Evolutionary conservation across 2,113 vertebrate species (phyloP), one percentile per base, ranked within the genome.

Genomic region (Microtus oregoni): DNA sequence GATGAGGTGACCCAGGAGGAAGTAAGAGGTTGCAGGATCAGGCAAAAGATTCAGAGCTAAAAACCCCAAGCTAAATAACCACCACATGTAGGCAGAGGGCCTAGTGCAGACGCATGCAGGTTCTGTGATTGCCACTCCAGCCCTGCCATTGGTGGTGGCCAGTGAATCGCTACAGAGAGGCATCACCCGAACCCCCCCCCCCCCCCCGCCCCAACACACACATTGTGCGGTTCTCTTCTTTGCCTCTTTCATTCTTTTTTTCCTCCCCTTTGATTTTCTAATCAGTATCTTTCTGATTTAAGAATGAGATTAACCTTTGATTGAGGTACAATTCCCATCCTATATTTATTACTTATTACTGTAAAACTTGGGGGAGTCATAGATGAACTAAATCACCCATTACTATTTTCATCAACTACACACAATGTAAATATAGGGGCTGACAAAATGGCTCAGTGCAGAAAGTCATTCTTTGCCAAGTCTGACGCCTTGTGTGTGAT

Each of bases 281-380:
- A 44, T 1, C 5, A 12, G 0, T 20, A 20, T 82, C 24, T 79
- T 20, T 90, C 41, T 67, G 88, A 86, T 12, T 32, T 61, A 35
- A 20, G 14, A 22, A 35, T 44, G 41, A 50, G 47, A 50, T 41
- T 83, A 22, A 24, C 30, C 7, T 2, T 47, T 72, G n/a, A 72
- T 1, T 9, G 3, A 14, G 1, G 30, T 30, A 12, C 1, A 2
- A 15, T 24, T 41, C 30, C 30, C 17, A 14, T 52, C 35, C 26
- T 7, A 17, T 19, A n/a, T 50, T 89, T 47, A 1, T 76, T 47
- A 44, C 20, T 72, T n/a, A 32, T 52, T 15, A 4, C 8, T 8
- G 1, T 35, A 30, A 38, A 67, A 47, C 38, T 79, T 63, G 9
- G 26, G 68, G 44, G 26, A 17, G 10, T 9, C 12, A 50, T 73